These are phyloP conservation scores for Tiliacea citrago DNA, from an alignment of 2,888 invertebrate species.

Conservation along the genomic window DNA sequence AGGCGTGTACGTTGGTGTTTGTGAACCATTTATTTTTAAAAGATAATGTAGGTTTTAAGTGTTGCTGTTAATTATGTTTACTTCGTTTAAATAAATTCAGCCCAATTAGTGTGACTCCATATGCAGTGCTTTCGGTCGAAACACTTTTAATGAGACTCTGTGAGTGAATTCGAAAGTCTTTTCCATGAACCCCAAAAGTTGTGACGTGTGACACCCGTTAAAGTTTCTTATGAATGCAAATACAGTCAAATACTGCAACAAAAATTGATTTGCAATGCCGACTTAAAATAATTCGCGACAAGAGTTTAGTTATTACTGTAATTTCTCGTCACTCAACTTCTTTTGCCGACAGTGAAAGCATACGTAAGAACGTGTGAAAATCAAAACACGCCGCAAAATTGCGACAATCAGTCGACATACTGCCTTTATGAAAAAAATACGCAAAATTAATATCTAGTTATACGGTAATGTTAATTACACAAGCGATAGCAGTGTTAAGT, in stretches of 20 bases:
- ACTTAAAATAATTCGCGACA: conserved; percentile 25
- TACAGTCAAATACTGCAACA: conserved; percentile 5
- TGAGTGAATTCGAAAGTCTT: conserved; percentile 6
- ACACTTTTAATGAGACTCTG: conserved; percentile 14
- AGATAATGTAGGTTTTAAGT: conserved; percentile 25
- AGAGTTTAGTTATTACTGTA: conserved; percentile 19
- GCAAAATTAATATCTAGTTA: conserved; percentile 58
- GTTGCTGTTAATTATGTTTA: conserved; percentile 27
- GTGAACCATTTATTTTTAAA: conserved; percentile 21
- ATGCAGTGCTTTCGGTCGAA: conserved; percentile 31
- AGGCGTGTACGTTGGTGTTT: conserved; percentile 26
- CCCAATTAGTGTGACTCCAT: conserved; percentile 26
- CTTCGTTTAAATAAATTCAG: conserved; percentile 23
- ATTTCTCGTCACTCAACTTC: conserved; percentile 50
- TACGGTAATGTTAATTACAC: conserved; percentile 64
- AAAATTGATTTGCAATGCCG: conserved; percentile 11
- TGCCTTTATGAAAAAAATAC: conserved; percentile 43
- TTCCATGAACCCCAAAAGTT: conserved; percentile 6
- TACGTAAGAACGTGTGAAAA: conserved; percentile 53
- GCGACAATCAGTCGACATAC: conserved; percentile 34
- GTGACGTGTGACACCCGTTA: neutral
- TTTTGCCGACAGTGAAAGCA: conserved; percentile 43
- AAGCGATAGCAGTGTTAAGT: conserved; percentile 62
- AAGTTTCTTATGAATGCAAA: conserved; percentile 13
- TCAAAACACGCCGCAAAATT: conserved; percentile 40